Base-by-base conservation (phyloP, 1,140 invertebrate genomes). In the Diorhabda carinulata region DNA sequence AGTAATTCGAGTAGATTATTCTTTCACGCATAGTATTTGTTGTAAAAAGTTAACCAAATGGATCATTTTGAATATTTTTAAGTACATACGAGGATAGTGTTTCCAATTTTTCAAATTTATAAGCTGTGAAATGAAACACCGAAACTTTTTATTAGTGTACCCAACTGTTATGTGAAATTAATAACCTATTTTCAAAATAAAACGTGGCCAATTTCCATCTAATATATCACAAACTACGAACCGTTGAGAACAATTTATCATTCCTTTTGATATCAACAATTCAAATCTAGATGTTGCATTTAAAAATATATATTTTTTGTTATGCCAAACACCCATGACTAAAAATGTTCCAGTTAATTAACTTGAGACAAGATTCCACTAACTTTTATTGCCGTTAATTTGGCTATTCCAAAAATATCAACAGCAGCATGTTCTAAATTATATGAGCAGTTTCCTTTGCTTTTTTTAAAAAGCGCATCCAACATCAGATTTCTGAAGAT, bases 321-420 rank as follows among this genome's bases (percentile, higher is more conserved):
- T 52, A 8, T 56, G 63, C 56, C 63, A 64, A 64, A 6, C 41
- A 57, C 44, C 63, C 52, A 47, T 64, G 63, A 64, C 63, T 56
- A 64, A 67, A 67, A 67, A 60, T 60, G 65, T 67, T 67, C 57
- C 57, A 43, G 57, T 40, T 60, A 67, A 67, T 67, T 67, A 60
- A 47, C 5, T 44, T 25, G n/a, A 57, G 58, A 67, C 58, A 67
- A 67, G 65, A 59, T 57, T 60, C 58, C 57, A 45, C 65, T 67
- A 67, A 60, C 65, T 67, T 59, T 67, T 67, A 67, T 67, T 67
- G 58, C 57, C 60, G 65, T 67, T 60, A 60, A 67, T 67, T 67
- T 65, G 57, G 58, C 65, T 67, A 44, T 67, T 67, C 65, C 65
- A 25, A 45, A 67, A 67, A 67, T 67, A 67, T 61, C 58, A 47